Evolutionary conservation across 2,888 invertebrate genomes (phyloP), one percentile per base, ranked within the genome.

Genomic region (Pterobdella sp.): DNA sequence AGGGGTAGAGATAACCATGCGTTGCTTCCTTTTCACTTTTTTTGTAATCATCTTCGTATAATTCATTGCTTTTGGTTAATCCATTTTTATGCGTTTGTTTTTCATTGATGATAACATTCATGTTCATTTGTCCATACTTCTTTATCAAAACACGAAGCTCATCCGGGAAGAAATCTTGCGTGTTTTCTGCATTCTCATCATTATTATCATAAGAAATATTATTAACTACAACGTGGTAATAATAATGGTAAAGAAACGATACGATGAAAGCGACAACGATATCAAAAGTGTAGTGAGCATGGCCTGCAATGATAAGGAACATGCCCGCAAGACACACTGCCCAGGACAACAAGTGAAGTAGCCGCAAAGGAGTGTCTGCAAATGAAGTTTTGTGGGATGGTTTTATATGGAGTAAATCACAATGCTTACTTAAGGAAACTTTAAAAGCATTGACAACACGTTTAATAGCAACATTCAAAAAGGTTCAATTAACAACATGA

Each of bases 221-320:
- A 34, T 96, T 96, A 75, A 95, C 94, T 76, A 97, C 87, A 22
- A 97, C 95, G 84, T 98, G 98, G 84, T 98, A 98, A 84, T 98
- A 98, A 65, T 97, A 89, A 86, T 98, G 98, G 75, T 98, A 88
- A 66, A 98, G 88, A 72, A 95, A 95, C 32, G 94, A 81, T 82
- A 98, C 95, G 86, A 98, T 98, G 86, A 98, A 98, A 22, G 97
- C 98, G 76, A 98, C 93, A 86, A 98, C 98, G 72, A 98, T 96
- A 85, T 98, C 98, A 78, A 98, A 97, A 74, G 95, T 95, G 85
- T 98, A 98, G 86, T 98, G 98, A 85, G 98, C 98, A 84, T 98
- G 98, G 36, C 95, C 97, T 49, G 97, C 96, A 79, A 99, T 87
- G 81, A 99, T 97, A 86, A 98, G 97, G 87, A 98, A 98, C 80